Conservation (phyloP, 1,140 invertebrate species). For the Hyphantria cunea region DNA sequence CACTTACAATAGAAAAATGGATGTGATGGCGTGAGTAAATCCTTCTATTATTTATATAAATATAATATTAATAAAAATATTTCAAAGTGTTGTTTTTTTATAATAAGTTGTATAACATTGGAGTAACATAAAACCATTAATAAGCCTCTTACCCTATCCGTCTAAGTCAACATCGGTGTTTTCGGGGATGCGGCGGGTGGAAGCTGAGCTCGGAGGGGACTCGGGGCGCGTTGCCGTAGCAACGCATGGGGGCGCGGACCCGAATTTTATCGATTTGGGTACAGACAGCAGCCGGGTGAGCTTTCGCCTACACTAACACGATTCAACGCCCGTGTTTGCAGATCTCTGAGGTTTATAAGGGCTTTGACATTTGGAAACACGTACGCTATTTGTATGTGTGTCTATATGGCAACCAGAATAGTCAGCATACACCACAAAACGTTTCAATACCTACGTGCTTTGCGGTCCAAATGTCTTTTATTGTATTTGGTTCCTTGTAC, state of each 20-base stretch:
- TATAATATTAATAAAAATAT: neutral
- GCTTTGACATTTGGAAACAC: constrained; percentile 70
- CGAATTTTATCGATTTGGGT: constrained; percentile 80
- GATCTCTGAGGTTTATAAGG: constrained; percentile 72
- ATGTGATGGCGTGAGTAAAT: neutral
- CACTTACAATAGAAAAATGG: neutral
- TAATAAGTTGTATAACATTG: constrained; percentile 43
- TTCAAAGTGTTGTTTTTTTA: neutral
- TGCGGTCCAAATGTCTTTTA: constrained; percentile 9
- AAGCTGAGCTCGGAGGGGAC: constrained; percentile 35
- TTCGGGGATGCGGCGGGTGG: constrained; percentile 58
- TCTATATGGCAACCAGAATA: constrained; percentile 1
- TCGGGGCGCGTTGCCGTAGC: constrained; percentile 63
- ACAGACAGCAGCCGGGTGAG: constrained; percentile 74
- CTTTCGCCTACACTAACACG: constrained; percentile 70
- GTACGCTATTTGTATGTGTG: constrained; percentile 44
- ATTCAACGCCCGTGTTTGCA: constrained; percentile 75
- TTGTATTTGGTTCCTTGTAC: neutral
- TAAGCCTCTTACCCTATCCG: constrained; percentile 81
- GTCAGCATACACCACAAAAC: constrained; percentile 41
- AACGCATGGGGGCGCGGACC: constrained; percentile 72
- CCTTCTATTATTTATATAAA: neutral
- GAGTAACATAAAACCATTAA: constrained; percentile 79
- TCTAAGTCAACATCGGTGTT: constrained; percentile 80
- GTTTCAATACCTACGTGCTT: constrained; percentile 31